Percentiles rank a stretch among this genome's conserved stretches.
Conservation (phyloP, 2,888 invertebrate genomes). For the Cyclophora albipunctata region DNA sequence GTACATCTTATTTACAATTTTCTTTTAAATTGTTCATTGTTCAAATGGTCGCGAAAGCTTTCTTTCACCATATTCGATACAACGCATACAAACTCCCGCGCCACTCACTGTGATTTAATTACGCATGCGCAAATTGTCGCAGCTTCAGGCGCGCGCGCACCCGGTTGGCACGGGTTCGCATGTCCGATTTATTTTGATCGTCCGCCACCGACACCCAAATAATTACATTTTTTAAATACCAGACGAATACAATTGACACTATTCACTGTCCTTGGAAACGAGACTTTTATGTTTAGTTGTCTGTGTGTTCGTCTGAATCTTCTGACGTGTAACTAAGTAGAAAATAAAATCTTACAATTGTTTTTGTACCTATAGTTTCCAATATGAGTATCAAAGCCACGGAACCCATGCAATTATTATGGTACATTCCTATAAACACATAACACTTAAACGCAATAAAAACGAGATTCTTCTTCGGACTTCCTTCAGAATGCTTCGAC, state of each 20-base stretch:
- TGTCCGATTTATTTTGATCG: conserved; percentile 56
- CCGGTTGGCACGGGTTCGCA: conserved; percentile 41
- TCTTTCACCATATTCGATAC: too few relatives aligned
- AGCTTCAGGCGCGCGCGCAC: conserved; percentile 3
- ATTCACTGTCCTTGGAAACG: conserved; percentile 19
- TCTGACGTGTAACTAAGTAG: background rate
- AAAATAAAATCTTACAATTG: background rate
- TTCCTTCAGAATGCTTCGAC: too few relatives aligned
- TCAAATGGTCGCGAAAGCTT: too few relatives aligned
- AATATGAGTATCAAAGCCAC: background rate
- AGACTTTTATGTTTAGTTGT: background rate
- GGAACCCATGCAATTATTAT: background rate
- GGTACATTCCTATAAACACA: background rate
- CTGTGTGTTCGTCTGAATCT: conserved; percentile 1
- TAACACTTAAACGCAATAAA: background rate
- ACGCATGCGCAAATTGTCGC: conserved; percentile 8
- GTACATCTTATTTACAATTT: too few relatives aligned
- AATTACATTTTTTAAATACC: conserved; percentile 62
- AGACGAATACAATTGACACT: conserved; percentile 51
- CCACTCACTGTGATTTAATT: background rate
- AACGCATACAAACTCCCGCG: too few relatives aligned
- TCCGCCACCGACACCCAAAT: conserved; percentile 46
- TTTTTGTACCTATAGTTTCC: background rate
- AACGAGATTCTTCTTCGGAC: too few relatives aligned
- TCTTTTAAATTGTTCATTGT: too few relatives aligned